Conservation (phyloP, 2,113 vertebrate species). For the Oxyruncus cristatus region DNA sequence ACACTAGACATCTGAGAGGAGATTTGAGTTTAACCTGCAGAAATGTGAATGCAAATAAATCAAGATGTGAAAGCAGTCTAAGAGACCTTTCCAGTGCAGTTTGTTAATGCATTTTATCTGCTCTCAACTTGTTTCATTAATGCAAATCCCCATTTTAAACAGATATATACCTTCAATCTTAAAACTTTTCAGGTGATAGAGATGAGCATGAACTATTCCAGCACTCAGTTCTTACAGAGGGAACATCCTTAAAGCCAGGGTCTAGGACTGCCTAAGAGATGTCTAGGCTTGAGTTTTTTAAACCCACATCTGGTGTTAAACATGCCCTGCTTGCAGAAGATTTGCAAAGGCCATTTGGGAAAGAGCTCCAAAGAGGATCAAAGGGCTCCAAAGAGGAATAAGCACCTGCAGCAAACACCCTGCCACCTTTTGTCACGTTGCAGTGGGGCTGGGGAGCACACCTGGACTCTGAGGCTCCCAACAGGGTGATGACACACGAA, state of each 20-base stretch:
- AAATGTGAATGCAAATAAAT: not conserved
- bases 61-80: not conserved
- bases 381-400: not conserved
- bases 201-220: not conserved
- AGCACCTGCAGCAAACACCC: not conserved
- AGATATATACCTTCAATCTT: not conserved
- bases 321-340: not conserved
- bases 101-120: not conserved
- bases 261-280: not conserved
- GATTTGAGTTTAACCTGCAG: not conserved
- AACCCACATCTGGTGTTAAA: fast-evolving
- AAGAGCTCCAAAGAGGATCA: not conserved
- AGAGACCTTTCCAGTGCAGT: not conserved
- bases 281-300: fast-evolving
- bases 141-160: not conserved
- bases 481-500: not conserved
- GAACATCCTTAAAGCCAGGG: not conserved
- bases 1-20: not conserved
- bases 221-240: not conserved
- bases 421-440: not conserved
- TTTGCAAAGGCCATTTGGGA: not conserved
- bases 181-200: not conserved
- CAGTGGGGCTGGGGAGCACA: not conserved
- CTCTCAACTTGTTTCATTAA: not conserved
- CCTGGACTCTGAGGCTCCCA: not conserved